These are phyloP conservation scores for Pelmatolapia mariae DNA, from an alignment of 2,113 vertebrate species.

Conservation along the genomic window DNA sequence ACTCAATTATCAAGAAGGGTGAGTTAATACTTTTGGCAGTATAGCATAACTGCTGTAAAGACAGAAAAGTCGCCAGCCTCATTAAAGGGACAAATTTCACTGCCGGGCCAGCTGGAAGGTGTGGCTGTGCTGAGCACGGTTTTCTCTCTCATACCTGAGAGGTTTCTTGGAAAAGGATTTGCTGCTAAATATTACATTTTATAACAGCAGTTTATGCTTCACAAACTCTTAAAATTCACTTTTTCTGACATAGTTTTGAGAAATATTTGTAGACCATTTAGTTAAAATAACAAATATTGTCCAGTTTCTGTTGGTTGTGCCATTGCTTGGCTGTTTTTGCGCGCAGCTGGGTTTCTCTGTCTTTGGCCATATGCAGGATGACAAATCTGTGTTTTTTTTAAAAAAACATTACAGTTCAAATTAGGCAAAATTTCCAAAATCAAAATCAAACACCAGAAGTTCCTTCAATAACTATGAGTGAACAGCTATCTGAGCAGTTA, in stretches of 20 bases:
- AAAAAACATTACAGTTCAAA: background rate
- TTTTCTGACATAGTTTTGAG: background rate
- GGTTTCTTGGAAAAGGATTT: background rate
- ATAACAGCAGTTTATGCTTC: background rate
- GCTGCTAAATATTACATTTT: background rate
- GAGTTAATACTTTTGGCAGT: background rate
- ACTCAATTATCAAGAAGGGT: background rate
- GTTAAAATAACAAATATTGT: background rate
- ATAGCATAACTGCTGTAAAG: background rate
- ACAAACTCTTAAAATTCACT: background rate
- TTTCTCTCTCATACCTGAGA: background rate
- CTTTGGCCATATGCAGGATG: background rate
- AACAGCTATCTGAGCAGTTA: background rate
- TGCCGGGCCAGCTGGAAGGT: background rate
- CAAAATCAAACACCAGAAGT: background rate
- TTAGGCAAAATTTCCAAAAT: background rate
- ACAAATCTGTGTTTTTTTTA: background rate
- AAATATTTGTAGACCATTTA: background rate
- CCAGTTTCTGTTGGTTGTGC: background rate
- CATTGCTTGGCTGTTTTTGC: background rate
- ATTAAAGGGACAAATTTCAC: background rate
- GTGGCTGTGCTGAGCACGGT: background rate
- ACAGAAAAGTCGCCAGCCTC: background rate
- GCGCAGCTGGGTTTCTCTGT: accelerated
- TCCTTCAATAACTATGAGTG: accelerated